Evolutionary conservation across 1,140 invertebrate species (phyloP).

Genomic region (Parasteatoda tepidariorum): DNA sequence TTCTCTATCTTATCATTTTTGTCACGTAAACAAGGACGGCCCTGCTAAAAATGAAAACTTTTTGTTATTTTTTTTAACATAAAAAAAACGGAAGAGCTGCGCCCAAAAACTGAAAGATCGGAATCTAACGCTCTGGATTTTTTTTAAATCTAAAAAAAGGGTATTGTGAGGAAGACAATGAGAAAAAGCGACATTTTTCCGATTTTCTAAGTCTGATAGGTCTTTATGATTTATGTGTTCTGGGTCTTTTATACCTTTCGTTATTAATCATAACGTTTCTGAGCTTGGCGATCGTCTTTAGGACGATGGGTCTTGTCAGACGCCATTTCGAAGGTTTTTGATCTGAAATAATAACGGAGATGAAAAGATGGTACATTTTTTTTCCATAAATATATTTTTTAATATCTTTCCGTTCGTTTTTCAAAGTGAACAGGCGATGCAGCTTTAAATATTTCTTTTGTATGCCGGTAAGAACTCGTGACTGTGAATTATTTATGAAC

Average conservation of each 20-base stretch:
- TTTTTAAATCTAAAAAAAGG: no score
- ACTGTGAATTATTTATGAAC: no score
- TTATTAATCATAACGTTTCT: conserved; percentile 46
- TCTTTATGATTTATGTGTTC: conserved; percentile 43
- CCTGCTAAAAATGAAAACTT: conserved; percentile 38
- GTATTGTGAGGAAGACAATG: no score
- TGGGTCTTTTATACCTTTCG: not conserved
- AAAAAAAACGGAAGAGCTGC: no score
- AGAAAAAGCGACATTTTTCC: conserved; percentile 31
- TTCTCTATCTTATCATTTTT: conserved; percentile 36
- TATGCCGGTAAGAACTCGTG: no score
- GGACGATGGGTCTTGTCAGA: conserved; percentile 31
- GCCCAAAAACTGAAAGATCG: no score
- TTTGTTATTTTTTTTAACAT: no score
- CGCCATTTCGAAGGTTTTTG: conserved; percentile 34
- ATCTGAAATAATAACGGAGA: conserved; percentile 43
- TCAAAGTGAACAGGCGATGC: no score
- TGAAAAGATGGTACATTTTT: conserved; percentile 21
- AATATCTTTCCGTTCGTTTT: no score
- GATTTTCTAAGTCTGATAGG: conserved; percentile 46
- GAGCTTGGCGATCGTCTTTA: conserved; percentile 22
- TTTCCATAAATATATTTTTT: not conserved
- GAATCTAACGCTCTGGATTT: no score
- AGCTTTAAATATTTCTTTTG: no score
- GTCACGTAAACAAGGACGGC: conserved; percentile 39